These are phyloP conservation scores for Mixornis gularis DNA, from an alignment of 2,113 vertebrate genomes.

Conservation along the genomic window DNA sequence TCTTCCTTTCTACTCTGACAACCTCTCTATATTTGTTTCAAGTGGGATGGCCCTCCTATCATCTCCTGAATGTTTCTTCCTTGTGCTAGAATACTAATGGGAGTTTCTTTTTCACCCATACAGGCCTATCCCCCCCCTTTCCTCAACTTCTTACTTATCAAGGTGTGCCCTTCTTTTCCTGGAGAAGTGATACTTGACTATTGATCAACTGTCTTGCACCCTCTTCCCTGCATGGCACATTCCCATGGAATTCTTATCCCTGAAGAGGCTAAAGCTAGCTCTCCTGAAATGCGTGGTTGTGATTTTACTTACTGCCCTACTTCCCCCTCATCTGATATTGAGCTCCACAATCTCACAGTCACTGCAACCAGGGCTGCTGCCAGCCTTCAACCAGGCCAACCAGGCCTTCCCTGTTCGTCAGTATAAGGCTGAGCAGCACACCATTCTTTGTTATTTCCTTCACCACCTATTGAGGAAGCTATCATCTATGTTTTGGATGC, in stretches of 20 bases:
- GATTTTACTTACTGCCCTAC: not conserved
- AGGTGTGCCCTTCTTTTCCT: not conserved
- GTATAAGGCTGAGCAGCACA: not conserved
- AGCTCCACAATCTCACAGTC: not conserved
- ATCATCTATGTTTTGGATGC: not conserved
- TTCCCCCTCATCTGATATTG: not conserved
- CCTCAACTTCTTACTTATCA: not conserved
- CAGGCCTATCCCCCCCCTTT: not conserved
- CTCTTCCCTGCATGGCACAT: not conserved
- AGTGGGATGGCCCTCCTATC: too few species aligned
- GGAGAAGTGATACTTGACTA: not conserved
- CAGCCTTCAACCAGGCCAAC: not conserved
- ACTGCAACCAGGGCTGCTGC: too few species aligned
- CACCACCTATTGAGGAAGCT: not conserved
- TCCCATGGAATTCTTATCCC: not conserved
- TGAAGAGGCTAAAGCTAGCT: not conserved
- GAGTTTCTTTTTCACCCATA: not conserved
- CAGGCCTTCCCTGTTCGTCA: not conserved
- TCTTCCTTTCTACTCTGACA: not conserved
- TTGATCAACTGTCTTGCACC: not conserved
- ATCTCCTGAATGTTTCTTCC: not conserved
- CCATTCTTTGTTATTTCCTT: not conserved
- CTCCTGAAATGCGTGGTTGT: fast-evolving
- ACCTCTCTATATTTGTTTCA: not conserved
- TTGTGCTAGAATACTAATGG: not conserved